phyloP scores from a whole-genome alignment of 1,140 invertebrate genomes.

The Babylonia areolata region DNA sequence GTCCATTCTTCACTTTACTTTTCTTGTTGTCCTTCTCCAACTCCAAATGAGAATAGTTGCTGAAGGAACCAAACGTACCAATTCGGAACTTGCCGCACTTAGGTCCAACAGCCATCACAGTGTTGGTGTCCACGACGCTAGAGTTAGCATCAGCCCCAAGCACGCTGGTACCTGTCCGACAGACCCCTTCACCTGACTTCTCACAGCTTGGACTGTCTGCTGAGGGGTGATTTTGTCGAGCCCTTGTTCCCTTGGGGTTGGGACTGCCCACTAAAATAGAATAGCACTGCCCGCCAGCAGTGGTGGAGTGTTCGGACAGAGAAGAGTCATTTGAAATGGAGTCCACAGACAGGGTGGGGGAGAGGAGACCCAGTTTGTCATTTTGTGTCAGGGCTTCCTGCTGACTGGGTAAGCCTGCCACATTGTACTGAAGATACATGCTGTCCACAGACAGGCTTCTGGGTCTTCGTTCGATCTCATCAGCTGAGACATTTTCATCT shows the following conservation, averaged over 20 bases:
- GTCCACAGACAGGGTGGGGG: conserved; percentile 43
- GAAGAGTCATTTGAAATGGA: conserved; percentile 37
- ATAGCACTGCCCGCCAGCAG: neutral
- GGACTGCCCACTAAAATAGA: conserved; percentile 20
- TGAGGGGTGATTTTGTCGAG: neutral
- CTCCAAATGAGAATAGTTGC: conserved; percentile 57
- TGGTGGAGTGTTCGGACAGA: conserved; percentile 25
- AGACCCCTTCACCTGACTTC: neutral
- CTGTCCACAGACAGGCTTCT: conserved; percentile 49
- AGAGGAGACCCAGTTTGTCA: conserved; percentile 31
- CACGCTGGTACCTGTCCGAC: neutral
- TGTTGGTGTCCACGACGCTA: neutral
- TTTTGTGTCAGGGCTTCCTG: conserved; percentile 45
- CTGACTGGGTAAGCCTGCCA: conserved; percentile 56
- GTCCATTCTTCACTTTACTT: conserved; percentile 38
- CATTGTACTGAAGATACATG: conserved; percentile 45
- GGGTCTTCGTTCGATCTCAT: conserved; percentile 48
- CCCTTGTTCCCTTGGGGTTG: neutral
- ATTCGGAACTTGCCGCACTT: conserved; percentile 69
- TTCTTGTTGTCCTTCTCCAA: conserved; percentile 31
- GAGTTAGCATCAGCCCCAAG: neutral
- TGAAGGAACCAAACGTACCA: conserved; percentile 69
- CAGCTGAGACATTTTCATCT: conserved; percentile 40
- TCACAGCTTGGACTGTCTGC: neutral
- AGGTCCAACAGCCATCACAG: conserved; percentile 26